Evolutionary conservation across 2,888 invertebrate species (phyloP).

Genomic region (Sarcophaga carnaria): DNA sequence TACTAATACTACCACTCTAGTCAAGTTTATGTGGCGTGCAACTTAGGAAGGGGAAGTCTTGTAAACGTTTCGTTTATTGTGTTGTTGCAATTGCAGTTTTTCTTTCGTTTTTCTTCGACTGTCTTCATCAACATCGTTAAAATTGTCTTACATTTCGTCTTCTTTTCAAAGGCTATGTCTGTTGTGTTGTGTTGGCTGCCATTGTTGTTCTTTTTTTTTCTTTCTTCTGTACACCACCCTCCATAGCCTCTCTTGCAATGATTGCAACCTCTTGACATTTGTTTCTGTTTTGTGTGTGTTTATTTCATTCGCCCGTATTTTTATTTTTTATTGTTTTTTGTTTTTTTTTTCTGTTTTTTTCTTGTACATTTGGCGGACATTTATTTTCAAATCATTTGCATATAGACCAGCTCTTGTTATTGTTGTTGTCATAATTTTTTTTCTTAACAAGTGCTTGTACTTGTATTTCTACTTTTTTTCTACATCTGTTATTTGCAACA

Average conservation of each 20-base stretch:
- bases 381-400: conserved; percentile 57
- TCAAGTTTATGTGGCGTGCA: not conserved
- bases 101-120: not conserved
- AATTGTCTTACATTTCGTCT: conserved; percentile 36
- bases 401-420: conserved; percentile 22
- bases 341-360: conserved; percentile 29
- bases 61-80: conserved; percentile 53
- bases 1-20: not conserved
- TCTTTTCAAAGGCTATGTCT: conserved; percentile 49
- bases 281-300: conserved; percentile 14
- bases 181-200: not conserved
- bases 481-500: not conserved
- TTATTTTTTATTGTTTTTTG: conserved; percentile 35
- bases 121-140: conserved; percentile 40
- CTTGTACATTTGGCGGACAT: conserved; percentile 65
- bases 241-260: not conserved
- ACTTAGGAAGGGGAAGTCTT: conserved; percentile 56
- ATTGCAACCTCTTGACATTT: conserved; percentile 65
- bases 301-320: conserved; percentile 7
- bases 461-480: not conserved
- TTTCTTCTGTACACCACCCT: conserved; percentile 20
- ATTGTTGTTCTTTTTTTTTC: too few species aligned
- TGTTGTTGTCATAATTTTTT: not conserved
- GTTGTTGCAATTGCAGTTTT: not conserved
- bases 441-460: conserved; percentile 34